Evolutionary conservation across 2,888 invertebrate genomes (phyloP).

Genomic region (Eupithecia tripunctaria): DNA sequence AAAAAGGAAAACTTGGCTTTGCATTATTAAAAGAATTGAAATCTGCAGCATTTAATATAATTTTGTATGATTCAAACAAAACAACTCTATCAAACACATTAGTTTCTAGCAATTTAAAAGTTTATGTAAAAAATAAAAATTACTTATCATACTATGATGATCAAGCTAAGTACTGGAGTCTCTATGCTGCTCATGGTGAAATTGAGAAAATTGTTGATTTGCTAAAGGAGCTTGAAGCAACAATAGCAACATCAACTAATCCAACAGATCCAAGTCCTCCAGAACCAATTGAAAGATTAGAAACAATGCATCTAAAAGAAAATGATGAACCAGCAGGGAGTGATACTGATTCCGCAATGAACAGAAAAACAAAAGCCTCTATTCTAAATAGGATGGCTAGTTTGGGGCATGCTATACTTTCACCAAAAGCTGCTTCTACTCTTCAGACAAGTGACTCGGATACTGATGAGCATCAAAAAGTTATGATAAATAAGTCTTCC

Average conservation of each 20-base stretch:
- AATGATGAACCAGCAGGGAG: constrained; percentile 57
- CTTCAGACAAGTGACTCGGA: constrained; percentile 69
- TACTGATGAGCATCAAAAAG: constrained; percentile 53
- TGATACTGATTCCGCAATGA: constrained; percentile 70
- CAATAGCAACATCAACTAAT: constrained; percentile 46
- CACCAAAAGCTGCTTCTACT: constrained; percentile 49
- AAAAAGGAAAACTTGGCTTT: constrained; percentile 73
- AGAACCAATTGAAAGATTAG: constrained; percentile 40
- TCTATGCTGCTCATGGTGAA: constrained; percentile 64
- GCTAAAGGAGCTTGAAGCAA: constrained; percentile 56
- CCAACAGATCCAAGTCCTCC: constrained; percentile 47
- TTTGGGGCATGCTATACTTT: constrained; percentile 77
- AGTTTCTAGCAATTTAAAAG: constrained; percentile 56
- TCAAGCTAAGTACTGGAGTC: constrained; percentile 68
- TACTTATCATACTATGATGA: constrained; percentile 74
- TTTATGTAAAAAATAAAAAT: constrained; percentile 63
- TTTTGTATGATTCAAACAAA: constrained; percentile 75
- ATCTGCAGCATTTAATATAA: constrained; percentile 59
- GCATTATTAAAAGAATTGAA: constrained; percentile 68
- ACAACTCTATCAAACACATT: constrained; percentile 64
- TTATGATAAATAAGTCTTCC: constrained; percentile 60
- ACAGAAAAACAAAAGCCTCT: constrained; percentile 69
- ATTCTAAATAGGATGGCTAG: constrained; percentile 75
- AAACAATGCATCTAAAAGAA: constrained; percentile 31
- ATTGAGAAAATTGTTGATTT: constrained; percentile 59